Percentiles rank a stretch among this genome's conserved stretches.
phyloP scores from a whole-genome alignment of 2,888 invertebrate genomes.

The Spilarctia lutea region DNA sequence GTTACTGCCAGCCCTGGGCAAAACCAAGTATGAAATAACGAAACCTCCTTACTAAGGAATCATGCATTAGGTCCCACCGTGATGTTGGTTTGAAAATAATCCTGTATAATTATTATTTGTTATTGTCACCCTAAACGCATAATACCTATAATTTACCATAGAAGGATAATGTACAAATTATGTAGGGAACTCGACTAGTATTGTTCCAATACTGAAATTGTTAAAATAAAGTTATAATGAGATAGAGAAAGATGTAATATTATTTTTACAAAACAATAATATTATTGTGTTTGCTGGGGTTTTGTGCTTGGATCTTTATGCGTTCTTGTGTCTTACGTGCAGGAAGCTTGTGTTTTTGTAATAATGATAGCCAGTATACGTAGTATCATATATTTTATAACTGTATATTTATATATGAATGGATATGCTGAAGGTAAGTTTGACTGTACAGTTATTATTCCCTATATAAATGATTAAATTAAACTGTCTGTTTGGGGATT shows the following conservation, averaged over 20 bases:
- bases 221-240: not conserved
- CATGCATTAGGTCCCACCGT: no score
- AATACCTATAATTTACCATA: not conserved
- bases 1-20: no score
- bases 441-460: not conserved
- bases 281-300: not conserved
- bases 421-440: not conserved
- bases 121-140: slow-evolving; percentile 5
- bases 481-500: no score
- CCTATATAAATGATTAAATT: no score
- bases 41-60: no score
- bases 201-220: not conserved
- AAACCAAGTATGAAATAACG: no score
- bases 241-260: not conserved
- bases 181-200: no score
- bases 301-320: not conserved
- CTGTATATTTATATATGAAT: not conserved
- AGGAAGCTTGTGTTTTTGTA: no score
- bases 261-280: not conserved
- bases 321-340: not conserved
- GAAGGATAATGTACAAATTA: slow-evolving; percentile 1
- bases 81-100: not conserved
- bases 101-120: not conserved
- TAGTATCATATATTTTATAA: not conserved
- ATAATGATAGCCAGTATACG: not conserved